A percentile compares a stretch with the other conserved stretches of the same genome.
Evolutionary conservation across 1,140 invertebrate species (phyloP).

Genomic region (Heliconius nattereri): DNA sequence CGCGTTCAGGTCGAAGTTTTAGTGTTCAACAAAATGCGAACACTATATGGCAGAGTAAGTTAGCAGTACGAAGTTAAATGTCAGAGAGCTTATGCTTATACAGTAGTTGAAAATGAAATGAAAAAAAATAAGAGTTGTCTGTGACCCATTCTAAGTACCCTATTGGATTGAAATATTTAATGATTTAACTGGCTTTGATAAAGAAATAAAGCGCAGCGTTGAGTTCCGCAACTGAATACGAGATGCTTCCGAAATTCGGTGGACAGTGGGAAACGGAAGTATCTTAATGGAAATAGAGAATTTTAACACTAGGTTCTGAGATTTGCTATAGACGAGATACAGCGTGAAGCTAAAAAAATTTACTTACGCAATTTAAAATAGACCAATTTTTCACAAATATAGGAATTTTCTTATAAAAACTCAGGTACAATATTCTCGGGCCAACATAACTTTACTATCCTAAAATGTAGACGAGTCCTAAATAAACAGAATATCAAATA

Average conservation of each 20-base stretch:
- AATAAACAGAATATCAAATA: slow-evolving; percentile 8
- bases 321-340: no score
- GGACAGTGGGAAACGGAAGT: no score
- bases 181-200: no score
- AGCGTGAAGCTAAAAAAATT: neutral
- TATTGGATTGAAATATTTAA: no score
- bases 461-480: neutral
- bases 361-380: neutral
- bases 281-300: no score
- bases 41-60: slow-evolving; percentile 2
- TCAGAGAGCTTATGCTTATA: neutral
- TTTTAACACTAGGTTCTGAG: no score
- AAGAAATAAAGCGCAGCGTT: no score
- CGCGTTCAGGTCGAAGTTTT: neutral
- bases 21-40: neutral
- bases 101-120: neutral
- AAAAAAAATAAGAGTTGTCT: no score
- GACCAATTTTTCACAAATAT: neutral
- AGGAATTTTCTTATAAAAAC: neutral
- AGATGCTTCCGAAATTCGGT: no score
- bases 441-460: neutral
- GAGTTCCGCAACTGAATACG: no score
- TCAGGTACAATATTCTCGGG: neutral
- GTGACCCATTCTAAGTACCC: no score
- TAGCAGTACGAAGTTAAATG: slow-evolving; percentile 3